Percentiles rank a stretch among this genome's conserved stretches.
phyloP scores from a whole-genome alignment of 2,888 invertebrate species.

The Sminthurinus aureus region DNA sequence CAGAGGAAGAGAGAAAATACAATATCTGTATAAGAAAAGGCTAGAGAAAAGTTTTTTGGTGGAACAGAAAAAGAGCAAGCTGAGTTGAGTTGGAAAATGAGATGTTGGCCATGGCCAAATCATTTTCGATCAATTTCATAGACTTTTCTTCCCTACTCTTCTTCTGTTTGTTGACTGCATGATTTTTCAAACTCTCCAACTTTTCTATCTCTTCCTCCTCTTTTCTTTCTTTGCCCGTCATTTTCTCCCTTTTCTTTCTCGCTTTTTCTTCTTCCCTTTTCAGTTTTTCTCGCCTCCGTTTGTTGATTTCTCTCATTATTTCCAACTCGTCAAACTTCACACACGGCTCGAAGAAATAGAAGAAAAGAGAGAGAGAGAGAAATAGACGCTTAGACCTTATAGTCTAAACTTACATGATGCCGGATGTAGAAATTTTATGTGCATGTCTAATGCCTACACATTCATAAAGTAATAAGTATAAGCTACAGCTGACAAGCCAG shows the following conservation, averaged over 20 bases:
- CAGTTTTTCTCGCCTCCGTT: constrained; percentile 28
- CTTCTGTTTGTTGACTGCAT: constrained; percentile 47
- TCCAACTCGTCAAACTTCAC: constrained; percentile 36
- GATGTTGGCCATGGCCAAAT: constrained; percentile 41
- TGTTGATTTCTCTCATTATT: constrained; percentile 45
- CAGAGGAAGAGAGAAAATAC: background rate
- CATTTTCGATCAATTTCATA: constrained; percentile 48
- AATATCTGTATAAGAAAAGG: no score
- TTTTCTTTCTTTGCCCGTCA: constrained; percentile 9
- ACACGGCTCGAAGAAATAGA: background rate
- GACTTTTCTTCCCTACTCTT: constrained; percentile 28
- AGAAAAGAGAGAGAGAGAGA: background rate
- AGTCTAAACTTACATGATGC: no score
- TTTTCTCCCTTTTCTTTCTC: constrained; percentile 15
- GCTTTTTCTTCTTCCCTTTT: background rate
- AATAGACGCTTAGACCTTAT: no score
- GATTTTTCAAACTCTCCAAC: constrained; percentile 46
- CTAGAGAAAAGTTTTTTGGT: constrained; percentile 15
- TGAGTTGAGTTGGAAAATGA: background rate
- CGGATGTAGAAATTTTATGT: no score
- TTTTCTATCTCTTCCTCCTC: constrained; percentile 31
- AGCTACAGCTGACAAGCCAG: no score
- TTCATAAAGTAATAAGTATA: no score
- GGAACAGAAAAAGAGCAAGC: background rate
- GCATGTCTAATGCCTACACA: no score